These are phyloP conservation scores for Notocelia uddmanniana DNA, from an alignment of 2,888 invertebrate genomes.

Conservation along the genomic window DNA sequence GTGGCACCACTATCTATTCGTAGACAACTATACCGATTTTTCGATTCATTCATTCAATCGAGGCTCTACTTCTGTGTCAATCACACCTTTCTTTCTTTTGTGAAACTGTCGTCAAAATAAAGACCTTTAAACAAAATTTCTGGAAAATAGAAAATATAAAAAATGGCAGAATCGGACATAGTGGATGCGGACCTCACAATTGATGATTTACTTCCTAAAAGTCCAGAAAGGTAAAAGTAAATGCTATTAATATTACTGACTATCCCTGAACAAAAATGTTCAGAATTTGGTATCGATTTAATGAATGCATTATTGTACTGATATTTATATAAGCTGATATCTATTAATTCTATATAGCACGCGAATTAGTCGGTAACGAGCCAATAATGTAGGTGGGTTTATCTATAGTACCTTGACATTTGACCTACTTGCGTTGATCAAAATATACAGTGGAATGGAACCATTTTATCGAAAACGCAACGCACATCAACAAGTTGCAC, in stretches of 20 bases:
- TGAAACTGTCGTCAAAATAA: constrained; percentile 73
- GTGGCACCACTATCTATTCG: background rate
- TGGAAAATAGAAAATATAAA: constrained; percentile 55
- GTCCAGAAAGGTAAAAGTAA: constrained; percentile 76
- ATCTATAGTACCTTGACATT: constrained; percentile 63
- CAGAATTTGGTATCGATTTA: constrained; percentile 28
- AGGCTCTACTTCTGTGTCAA: constrained; percentile 14
- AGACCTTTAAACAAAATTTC: constrained; percentile 58
- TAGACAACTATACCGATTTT: constrained; percentile 19
- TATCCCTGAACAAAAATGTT: constrained; percentile 1
- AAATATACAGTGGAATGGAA: constrained; percentile 28
- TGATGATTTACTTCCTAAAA: constrained; percentile 82
- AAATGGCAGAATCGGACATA: constrained; percentile 80
- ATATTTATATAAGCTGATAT: constrained; percentile 1
- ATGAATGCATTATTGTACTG: background rate
- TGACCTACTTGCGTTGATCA: constrained; percentile 70
- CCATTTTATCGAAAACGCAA: constrained; percentile 17
- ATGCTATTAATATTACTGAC: background rate
- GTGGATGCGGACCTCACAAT: constrained; percentile 79
- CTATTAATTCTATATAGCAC: background rate
- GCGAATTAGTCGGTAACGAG: background rate
- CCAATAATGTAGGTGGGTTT: constrained; percentile 32
- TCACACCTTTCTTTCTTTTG: constrained; percentile 59
- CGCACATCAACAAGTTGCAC: constrained; percentile 18
- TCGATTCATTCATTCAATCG: constrained; percentile 1